A percentile compares a stretch with the other conserved stretches of the same genome.
Evolutionary conservation across 2,888 invertebrate genomes (phyloP).

Genomic region (Octonoba sinensis): DNA sequence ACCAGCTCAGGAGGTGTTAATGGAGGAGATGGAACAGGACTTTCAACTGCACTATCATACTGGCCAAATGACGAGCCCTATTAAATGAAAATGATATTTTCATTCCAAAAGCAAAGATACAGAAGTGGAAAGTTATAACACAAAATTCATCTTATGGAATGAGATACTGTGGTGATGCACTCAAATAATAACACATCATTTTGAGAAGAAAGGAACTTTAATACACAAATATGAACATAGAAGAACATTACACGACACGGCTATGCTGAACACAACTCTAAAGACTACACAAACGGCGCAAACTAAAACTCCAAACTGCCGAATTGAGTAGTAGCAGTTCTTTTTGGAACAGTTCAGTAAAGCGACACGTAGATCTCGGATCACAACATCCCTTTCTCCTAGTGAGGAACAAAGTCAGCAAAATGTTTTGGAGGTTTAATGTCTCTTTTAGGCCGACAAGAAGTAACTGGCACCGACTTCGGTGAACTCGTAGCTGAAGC

Average conservation of each 20-base stretch:
- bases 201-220: too few relatives aligned
- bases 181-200: too few relatives aligned
- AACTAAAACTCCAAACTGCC: too few relatives aligned
- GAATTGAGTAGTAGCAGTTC: too few relatives aligned
- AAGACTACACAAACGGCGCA: too few relatives aligned
- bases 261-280: too few relatives aligned
- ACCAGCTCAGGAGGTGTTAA: constrained; percentile 49
- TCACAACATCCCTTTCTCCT: neutral
- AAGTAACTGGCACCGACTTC: neutral
- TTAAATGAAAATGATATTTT: neutral
- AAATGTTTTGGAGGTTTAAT: neutral
- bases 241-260: too few relatives aligned
- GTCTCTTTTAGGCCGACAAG: neutral
- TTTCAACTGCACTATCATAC: constrained; percentile 53
- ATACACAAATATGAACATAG: too few relatives aligned
- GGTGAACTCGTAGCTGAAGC: neutral
- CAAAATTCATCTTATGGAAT: too few relatives aligned
- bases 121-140: neutral
- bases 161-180: too few relatives aligned
- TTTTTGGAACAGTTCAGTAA: too few relatives aligned
- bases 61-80: constrained; percentile 42
- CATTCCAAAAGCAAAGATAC: neutral
- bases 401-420: neutral
- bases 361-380: too few relatives aligned
- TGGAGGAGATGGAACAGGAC: constrained; percentile 55